Base-by-base conservation (phyloP, 2,113 vertebrate genomes). In the Rhabdornis inornatus region DNA sequence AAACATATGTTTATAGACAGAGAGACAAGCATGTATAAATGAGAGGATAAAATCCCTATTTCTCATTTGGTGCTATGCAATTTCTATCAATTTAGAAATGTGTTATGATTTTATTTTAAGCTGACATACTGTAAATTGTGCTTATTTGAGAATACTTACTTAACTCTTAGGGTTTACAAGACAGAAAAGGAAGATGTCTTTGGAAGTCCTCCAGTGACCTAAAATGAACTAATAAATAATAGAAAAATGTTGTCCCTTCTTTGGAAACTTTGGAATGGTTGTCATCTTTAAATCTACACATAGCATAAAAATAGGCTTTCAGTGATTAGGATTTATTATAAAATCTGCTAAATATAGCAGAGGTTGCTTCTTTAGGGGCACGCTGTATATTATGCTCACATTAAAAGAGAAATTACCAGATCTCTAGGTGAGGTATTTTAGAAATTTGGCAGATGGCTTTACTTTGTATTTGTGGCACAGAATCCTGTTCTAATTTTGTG, bases 1-100 rank as follows among this genome's bases (percentile, higher is more conserved):
- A 98, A 98, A 97, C 97, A 97, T 98, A 97, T 98, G 98, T 97
- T 98, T 98, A 98, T 96, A 97, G 97, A 98, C 95, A 97, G 92
- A 94, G 94, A 98, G 96, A 97, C 92, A 97, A 96, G 96, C 96
- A 96, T 97, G 90, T 96, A 98, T 96, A 98, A 98, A 97, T 96
- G 95, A 96, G 96, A 96, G 97, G 92, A 97, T 98, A 97, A 97
- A 97, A 98, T 97, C 89, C 77, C 56, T 95, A 92, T 97, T 95
- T 97, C 96, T 98, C 96, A 97, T 96, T 97, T 97, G 96, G 90
- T 97, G 96, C 91, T 96, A 93, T 97, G 94, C 96, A 94, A 98
- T 98, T 98, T 97, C 97, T 97, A 96, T 97, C 94, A 96, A 97
- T 97, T 97, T 98, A 97, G 96, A 96, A 97, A 97, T 94, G 89